Percentiles rank a stretch among this genome's conserved stretches.
Evolutionary conservation across 2,797 vertebrate genomes (phyloP).

Genomic region (Phalanger gymnotis): DNA sequence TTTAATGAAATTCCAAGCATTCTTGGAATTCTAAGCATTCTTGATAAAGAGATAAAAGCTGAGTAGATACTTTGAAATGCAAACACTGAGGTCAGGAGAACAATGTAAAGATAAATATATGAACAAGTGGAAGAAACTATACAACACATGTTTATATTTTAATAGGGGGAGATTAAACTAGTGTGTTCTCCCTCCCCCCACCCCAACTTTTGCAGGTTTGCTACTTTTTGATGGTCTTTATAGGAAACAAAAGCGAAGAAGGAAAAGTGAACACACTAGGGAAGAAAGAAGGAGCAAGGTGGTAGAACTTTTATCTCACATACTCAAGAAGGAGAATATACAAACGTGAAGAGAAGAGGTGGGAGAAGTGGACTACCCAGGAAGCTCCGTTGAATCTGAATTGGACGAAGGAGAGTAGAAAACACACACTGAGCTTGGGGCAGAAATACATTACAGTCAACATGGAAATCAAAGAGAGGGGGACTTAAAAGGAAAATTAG

Average conservation of each 20-base stretch:
- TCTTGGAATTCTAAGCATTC: not conserved
- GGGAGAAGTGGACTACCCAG: not conserved
- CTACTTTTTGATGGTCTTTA: not conserved
- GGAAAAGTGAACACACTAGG: no score
- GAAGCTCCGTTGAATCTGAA: not conserved
- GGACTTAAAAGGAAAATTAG: not conserved
- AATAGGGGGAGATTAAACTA: not conserved
- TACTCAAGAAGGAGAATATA: not conserved
- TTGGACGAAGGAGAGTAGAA: not conserved
- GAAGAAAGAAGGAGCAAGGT: no score
- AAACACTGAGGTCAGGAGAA: no score
- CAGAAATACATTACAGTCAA: not conserved
- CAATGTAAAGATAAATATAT: not conserved
- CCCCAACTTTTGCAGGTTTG: not conserved
- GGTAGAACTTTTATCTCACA: not conserved
- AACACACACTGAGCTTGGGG: not conserved
- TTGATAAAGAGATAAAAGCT: not conserved
- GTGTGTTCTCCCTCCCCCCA: no score
- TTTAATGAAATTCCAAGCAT: not conserved
- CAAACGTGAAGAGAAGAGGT: not conserved
- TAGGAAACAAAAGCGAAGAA: no score
- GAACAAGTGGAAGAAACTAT: not conserved
- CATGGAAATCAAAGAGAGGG: not conserved
- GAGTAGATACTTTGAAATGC: not conserved
- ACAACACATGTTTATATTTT: no score